Evolutionary conservation across 35 echinoderm and acorn worm species (phyloP).

Genomic region (Holothuria glaberrima): DNA sequence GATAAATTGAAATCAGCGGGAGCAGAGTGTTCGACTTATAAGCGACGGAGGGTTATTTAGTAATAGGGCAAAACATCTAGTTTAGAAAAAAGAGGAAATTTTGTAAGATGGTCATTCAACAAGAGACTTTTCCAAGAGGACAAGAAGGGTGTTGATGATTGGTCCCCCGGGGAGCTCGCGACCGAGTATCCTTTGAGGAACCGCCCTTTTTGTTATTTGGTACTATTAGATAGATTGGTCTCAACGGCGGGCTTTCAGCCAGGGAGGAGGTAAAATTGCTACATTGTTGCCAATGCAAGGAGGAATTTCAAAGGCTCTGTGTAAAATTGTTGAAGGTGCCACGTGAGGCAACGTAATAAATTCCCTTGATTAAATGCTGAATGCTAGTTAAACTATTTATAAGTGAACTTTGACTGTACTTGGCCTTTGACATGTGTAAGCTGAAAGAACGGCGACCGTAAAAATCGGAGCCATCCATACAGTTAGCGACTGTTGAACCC

Average conservation of each 20-base stretch:
- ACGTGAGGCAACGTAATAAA: not conserved
- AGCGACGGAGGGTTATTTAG: not conserved
- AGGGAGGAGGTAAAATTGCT: conserved; percentile 33
- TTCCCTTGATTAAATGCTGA: too few relatives aligned
- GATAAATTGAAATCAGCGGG: conserved; percentile 34
- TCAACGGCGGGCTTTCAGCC: not conserved
- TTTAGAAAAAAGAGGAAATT: not conserved
- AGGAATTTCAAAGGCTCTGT: not conserved
- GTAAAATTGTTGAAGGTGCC: not conserved
- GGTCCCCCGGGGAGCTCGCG: conserved; percentile 25
- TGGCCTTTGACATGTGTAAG: too few relatives aligned
- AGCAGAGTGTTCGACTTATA: conserved; percentile 13
- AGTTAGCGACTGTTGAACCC: too few relatives aligned
- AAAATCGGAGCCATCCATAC: too few relatives aligned
- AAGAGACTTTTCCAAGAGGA: not conserved
- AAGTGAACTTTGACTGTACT: too few relatives aligned
- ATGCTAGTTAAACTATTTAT: too few relatives aligned
- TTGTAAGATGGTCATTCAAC: conserved; percentile 37
- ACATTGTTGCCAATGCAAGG: not conserved
- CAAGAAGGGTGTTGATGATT: conserved; percentile 9
- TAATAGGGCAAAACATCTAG: not conserved
- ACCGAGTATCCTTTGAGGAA: conserved; percentile 4
- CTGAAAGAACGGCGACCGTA: too few relatives aligned
- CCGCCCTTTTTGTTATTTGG: not conserved
- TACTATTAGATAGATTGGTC: conserved; percentile 11